Evolutionary conservation across 2,888 invertebrate genomes (phyloP).

Genomic region (Miltochrista miniata): DNA sequence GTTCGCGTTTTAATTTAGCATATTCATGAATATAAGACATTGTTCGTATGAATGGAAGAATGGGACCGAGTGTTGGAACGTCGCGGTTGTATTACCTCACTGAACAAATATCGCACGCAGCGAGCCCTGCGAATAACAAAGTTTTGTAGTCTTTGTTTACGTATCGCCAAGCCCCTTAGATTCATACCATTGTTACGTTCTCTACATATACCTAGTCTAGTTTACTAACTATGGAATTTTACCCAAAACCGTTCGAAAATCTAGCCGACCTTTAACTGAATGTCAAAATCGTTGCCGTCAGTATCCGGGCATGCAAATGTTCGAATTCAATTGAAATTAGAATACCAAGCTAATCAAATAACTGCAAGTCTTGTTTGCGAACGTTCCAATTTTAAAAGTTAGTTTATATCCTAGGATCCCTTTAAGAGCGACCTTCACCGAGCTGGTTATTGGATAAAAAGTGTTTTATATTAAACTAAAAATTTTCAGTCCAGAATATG

Average conservation of each 20-base stretch:
- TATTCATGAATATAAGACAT: constrained; percentile 49
- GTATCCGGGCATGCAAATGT: no score
- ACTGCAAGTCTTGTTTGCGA: no score
- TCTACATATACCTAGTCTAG: constrained; percentile 8
- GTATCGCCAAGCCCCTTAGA: constrained; percentile 17
- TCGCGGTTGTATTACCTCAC: constrained; percentile 31
- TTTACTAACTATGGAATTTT: constrained; percentile 26
- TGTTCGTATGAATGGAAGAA: constrained; percentile 51
- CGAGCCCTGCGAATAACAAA: constrained; percentile 27
- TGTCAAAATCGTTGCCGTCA: no score
- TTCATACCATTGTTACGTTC: constrained; percentile 17
- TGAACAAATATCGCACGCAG: constrained; percentile 42
- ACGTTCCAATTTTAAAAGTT: no score
- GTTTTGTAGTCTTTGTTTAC: constrained; percentile 27
- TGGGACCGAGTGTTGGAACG: constrained; percentile 23
- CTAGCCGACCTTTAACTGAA: no score
- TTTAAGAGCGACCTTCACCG: no score
- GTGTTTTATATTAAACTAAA: no score
- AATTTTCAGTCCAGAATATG: no score
- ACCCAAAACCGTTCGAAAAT: constrained; percentile 1
- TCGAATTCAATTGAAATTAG: no score
- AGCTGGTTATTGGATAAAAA: no score
- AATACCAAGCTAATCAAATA: no score
- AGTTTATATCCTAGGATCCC: no score
- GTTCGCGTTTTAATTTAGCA: constrained; percentile 40